Evolutionary conservation across 1,140 invertebrate genomes (phyloP), one percentile per base, ranked within the genome.

Genomic region (Drosophila funebris): DNA sequence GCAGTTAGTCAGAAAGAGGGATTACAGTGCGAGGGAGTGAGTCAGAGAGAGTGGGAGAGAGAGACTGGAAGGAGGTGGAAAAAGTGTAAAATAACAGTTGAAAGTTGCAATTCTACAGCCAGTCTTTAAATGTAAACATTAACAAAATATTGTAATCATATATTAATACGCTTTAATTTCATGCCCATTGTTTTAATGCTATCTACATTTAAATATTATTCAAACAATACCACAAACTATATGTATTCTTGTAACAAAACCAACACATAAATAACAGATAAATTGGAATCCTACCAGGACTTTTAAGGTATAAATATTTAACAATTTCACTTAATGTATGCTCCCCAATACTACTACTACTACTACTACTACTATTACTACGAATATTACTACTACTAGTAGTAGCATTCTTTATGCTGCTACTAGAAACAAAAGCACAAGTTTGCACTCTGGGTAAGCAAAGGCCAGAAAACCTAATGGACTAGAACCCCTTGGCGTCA

Each of bases 261-360:
- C 22, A 73, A 82, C 66, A 83, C 70, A 78, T 88, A 90, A 90
- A 90, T 84, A 90, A 91, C 90, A 91, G 90, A 91, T 91, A 75
- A 92, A 92, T 91, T 91, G 91, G 91, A 91, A 92, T 90, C 91
- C 91, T 71, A 91, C 91, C 73, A 91, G 91, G 91, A 92, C 91
- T 74, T 92, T 91, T 79, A 92, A 92, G 91, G 91, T 92, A 92
- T 89, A 84, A 89, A 69, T 52, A 83, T 90, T 89, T 90, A 90
- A 90, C 76, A 75, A 87, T 87, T 75, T 81, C 70, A 81, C 71
- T 78, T 67, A 81, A 81, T 71, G 66, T 63, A 77, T 67, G 61
- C 50, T 56, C 24, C 39, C 41, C 29, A 14, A 44, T 11, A 46
- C 43, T 46, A 74, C 14, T 52, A 36, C 24, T 33, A 33, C n/a